Evolutionary conservation across 2,113 vertebrate species (phyloP).

Genomic region (Tamias sibiricus): DNA sequence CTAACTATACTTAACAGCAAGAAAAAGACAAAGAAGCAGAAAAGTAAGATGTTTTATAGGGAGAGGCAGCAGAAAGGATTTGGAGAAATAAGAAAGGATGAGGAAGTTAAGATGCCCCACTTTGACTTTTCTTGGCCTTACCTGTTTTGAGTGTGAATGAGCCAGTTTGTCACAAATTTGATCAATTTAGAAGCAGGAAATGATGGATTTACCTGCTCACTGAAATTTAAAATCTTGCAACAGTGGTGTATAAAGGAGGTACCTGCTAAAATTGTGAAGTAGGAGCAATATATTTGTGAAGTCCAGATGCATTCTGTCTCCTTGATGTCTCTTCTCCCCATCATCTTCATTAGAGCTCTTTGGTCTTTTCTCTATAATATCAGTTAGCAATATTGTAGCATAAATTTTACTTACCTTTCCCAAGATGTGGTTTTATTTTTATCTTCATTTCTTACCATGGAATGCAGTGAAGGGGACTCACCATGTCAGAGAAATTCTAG

Average conservation of each 20-base stretch:
- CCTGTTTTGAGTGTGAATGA: background rate
- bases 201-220: background rate
- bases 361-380: constrained; percentile 20
- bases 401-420: background rate
- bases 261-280: background rate
- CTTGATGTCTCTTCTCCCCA: background rate
- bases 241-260: background rate
- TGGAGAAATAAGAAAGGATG: background rate
- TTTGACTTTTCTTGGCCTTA: background rate
- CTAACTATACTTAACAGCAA: too few relatives aligned
- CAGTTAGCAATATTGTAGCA: background rate
- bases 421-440: background rate
- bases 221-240: background rate
- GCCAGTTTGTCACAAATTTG: background rate
- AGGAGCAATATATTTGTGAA: background rate
- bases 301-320: background rate
- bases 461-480: background rate
- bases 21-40: background rate
- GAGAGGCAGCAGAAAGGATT: background rate
- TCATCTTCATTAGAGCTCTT: background rate
- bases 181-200: background rate
- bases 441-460: background rate
- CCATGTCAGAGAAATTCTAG: background rate
- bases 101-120: background rate
- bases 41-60: background rate